Evolutionary conservation across 2,797 vertebrate genomes (phyloP), one percentile per base, ranked within the genome.

Genomic region (Rhinoraja longicauda): DNA sequence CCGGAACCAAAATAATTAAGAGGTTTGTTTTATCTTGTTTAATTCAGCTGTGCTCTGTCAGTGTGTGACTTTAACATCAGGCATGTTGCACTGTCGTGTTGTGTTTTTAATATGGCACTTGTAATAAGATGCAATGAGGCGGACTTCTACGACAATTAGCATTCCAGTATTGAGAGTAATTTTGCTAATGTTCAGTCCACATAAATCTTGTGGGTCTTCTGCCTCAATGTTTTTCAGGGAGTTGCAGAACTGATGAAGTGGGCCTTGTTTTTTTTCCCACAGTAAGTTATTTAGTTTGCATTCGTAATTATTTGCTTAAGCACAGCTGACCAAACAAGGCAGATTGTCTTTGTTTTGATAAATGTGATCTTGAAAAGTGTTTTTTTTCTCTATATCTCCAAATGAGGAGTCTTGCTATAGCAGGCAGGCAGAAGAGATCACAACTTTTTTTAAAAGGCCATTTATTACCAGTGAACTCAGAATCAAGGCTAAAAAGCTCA

Each of bases 281-380:
- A 95, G 95, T 96, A 53, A 95, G 96, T 97, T 97, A 96, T 96
- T 97, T 96, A 96, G 96, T 96, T 96, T 96, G 96, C 96, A 97
- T 97, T 96, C 97, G 96, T 96, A 96, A 96, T 97, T 97, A 97
- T 97, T 97, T 97, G 96, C 96, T 96, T 97, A 97, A 96, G 96
- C 96, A 96, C 96, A 97, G 97, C 97, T 97, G 97, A 97, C 97
- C 96, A 97, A 97, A 97, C 96, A 97, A 97, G 97, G 96, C 96
- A 95, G 97, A 97, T 96, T 97, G 96, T 96, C 97, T 97, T 97
- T 97, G 97, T 97, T 97, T 97, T 97, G 96, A 97, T 97, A 97
- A 97, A 97, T 97, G 96, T 96, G 96, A 97, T 97, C 97, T 97
- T 97, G 96, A 97, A 97, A 97, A 97, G 96, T 97, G 97, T 97